phyloP scores from a whole-genome alignment of 2,797 vertebrate species.

The Pseudocheirus occidentalis region DNA sequence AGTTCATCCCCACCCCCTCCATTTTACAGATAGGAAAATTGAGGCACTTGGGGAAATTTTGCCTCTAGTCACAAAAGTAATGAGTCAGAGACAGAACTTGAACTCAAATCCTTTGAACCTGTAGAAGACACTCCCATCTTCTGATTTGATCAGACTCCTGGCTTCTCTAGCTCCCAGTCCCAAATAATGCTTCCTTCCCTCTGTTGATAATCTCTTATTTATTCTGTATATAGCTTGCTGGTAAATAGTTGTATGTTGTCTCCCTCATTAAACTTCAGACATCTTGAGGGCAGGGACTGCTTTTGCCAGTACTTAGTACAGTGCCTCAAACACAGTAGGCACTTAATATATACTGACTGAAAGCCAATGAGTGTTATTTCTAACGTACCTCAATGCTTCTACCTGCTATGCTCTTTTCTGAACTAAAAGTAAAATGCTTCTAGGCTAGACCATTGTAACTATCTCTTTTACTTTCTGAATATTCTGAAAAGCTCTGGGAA shows the following conservation, averaged over 20 bases:
- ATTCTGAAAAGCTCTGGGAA: conserved; percentile 58
- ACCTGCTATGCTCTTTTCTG: background rate
- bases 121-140: background rate
- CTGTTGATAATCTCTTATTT: background rate
- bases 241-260: background rate
- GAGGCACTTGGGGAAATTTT: background rate
- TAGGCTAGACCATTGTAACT: conserved; percentile 28
- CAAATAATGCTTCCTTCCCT: background rate
- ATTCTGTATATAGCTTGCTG: background rate
- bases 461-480: conserved; percentile 73
- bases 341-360: background rate
- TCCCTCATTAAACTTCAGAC: conserved; percentile 7
- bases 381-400: background rate
- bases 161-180: background rate
- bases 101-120: background rate
- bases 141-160: background rate
- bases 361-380: background rate
- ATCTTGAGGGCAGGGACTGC: conserved; percentile 11
- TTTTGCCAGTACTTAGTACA: conserved; percentile 15
- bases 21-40: background rate
- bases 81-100: background rate
- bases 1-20: background rate
- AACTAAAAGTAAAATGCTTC: background rate
- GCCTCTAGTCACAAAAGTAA: background rate
- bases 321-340: conserved; percentile 5